phyloP scores from a whole-genome alignment of 2,113 vertebrate species.

The human (Homo sapiens) region GRCh38 chr11:101267001-101267500 shows the following conservation, averaged over 20 bases:
- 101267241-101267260: background rate
- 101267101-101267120: too few species aligned
- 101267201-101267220: background rate
- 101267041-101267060: too few species aligned
- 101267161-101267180: background rate
- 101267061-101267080: too few species aligned
- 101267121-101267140: too few species aligned
- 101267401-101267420: background rate
- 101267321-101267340: background rate
- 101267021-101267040: too few species aligned
- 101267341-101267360: background rate
- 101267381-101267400: background rate
- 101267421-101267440: background rate
- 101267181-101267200: background rate
- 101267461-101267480: background rate
- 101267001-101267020: too few species aligned
- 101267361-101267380: background rate
- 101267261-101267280: background rate
- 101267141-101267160: background rate
- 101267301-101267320: background rate
- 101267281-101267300: background rate
- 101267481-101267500: background rate
- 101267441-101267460: background rate
- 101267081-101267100: too few species aligned
- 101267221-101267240: background rate